A percentile compares a stretch with the other conserved stretches of the same genome.
phyloP scores from a whole-genome alignment of 1,140 invertebrate genomes.

The Ostrea edulis region DNA sequence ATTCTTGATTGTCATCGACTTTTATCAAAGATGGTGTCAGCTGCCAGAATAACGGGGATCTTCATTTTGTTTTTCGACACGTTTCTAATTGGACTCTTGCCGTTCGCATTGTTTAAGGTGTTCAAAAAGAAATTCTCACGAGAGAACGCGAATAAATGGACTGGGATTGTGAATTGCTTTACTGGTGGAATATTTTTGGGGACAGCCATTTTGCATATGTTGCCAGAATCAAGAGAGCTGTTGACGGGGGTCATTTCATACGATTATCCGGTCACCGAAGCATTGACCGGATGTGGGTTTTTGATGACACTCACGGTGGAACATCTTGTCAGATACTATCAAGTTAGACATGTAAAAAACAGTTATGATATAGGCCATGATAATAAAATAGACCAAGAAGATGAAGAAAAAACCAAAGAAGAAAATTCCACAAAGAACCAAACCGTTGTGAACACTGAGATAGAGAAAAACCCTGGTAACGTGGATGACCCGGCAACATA shows the following conservation, averaged over 20 bases:
- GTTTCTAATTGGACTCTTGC: background rate
- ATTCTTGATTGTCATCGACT: background rate
- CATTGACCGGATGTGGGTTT: constrained; percentile 81
- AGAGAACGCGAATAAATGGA: background rate
- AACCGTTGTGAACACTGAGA: background rate
- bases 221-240: constrained; percentile 80
- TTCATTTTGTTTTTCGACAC: constrained; percentile 33
- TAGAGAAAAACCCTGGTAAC: background rate
- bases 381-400: background rate
- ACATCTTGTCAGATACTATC: constrained; percentile 78
- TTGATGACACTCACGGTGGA: constrained; percentile 82
- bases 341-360: background rate
- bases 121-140: background rate
- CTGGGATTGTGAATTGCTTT: constrained; percentile 76
- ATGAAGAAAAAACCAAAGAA: no score
- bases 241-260: constrained; percentile 58
- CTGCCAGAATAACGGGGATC: background rate
- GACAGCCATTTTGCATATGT: constrained; percentile 81
- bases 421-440: background rate
- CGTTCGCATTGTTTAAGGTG: constrained; percentile 1
- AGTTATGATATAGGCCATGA: background rate
- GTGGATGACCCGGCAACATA: background rate
- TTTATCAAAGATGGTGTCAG: background rate
- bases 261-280: constrained; percentile 61
- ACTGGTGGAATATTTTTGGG: constrained; percentile 82